Base-by-base conservation (phyloP, 2,113 vertebrate species). In the Redunca redunca region DNA sequence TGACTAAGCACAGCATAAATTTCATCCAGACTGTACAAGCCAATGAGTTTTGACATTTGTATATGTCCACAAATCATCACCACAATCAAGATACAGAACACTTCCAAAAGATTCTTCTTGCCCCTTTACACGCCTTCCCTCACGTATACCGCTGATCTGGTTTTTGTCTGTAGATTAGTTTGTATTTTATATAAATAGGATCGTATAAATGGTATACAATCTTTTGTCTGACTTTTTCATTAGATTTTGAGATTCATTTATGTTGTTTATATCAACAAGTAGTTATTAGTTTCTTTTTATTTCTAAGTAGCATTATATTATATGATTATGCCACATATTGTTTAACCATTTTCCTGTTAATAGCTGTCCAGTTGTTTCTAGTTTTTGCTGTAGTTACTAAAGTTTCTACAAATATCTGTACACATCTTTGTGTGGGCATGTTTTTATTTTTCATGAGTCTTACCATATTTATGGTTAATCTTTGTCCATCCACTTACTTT, bases 401-500 rank as follows among this genome's bases (percentile, higher is more conserved):
- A 92, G 23, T 46, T 92, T 16, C n/a, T 86, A 7, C 17, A 67
- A 91, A 81, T 94, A 86, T 60, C 64, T n/a, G 46, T 81, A 50
- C 30, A 83, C 36, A 85, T 88, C 23, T 94, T 90, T 58, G 5
- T 62, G 17, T 81, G 43, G 17, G 62, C 5, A 67, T 53, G 21
- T 83, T 97, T 96, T 95, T 77, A 96, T 91, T 83, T 91, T 82
- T 90, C 62, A 77, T 92, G 40, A 28, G 16, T 87, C 57, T 86
- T 80, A 84, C 48, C 91, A 19, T 88, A n/a, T 93, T 91, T 93
- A 21, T 50, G 8, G 48, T 62, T 92, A 30, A 74, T 88, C 46
- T 67, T 93, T 96, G 95, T 67, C 58, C 21, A 60, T 82, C 36
- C 36, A 92, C 43, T 67, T 89, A 78, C 57, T 94, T 97, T 95